Evolutionary conservation across 2,113 vertebrate genomes (phyloP), one percentile per base, ranked within the genome.

Genomic region (Leptodactylus fuscus): DNA sequence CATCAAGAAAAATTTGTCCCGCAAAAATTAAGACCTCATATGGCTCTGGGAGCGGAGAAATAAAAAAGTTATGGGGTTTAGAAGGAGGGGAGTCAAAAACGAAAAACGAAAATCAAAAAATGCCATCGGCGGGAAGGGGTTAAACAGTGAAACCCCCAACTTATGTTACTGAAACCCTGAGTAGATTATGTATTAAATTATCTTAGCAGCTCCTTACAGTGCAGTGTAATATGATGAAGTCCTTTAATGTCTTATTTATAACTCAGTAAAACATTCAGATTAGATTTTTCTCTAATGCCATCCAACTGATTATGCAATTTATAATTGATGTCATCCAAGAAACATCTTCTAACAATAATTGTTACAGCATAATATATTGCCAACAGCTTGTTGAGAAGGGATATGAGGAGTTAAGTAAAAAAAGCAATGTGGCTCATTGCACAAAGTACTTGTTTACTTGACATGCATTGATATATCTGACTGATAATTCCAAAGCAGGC

Each of bases 401-500:
- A 81, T 34, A 69, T 20, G 4, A 27, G 34, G 29, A 24, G 58
- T 32, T 81, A 74, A 83, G 51, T 22, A 55, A 0, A 53, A 44
- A 53, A 44, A 41, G 16, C 34, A 51, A 13, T 10, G 32, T 36
- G 15, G 15, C 62, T 36, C 60, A n/a, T 36, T 82, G 32, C 65
- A 82, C 44, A 82, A 55, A 60, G 53, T 29, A 36, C 32, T 36
- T 58, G 79, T 38, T 71, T 69, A 41, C 65, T 70, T 70, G 67
- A 51, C 48, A 73, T 44, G 10, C 49, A 67, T 49, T 77, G 38
- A 76, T 62, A 76, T 65, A 85, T 49, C 27, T 49, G 55, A 51
- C 44, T 85, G 82, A 77, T 85, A 49, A 77, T 83, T 62, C 27
- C 24, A 76, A 75, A 48, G 27, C 51, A 29, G 44, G 24, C 49